phyloP scores from a whole-genome alignment of 2,113 vertebrate species.

The Nettapus auritus region DNA sequence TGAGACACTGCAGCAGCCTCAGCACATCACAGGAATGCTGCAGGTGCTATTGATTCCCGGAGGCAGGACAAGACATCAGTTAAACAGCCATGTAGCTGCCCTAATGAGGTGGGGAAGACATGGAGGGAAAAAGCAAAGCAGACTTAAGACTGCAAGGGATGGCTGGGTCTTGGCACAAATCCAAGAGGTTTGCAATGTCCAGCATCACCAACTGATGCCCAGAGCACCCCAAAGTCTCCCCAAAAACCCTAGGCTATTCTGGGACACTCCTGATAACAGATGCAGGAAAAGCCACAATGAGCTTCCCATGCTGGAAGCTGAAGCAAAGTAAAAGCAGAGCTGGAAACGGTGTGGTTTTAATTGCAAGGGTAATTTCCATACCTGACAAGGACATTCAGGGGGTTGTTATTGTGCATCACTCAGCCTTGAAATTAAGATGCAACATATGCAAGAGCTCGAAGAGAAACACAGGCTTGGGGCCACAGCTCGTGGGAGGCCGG shows the following conservation, averaged over 20 bases:
- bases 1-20: neutral
- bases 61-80: neutral
- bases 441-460: neutral
- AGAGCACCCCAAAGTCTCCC: neutral
- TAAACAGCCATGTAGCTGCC: rapidly evolving
- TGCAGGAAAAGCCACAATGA: neutral
- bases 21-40: rapidly evolving
- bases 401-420: neutral
- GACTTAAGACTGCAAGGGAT: neutral
- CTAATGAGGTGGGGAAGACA: rapidly evolving
- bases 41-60: neutral
- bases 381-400: neutral
- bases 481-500: rapidly evolving
- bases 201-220: rapidly evolving
- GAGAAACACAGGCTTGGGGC: neutral
- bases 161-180: neutral
- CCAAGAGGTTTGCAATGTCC: rapidly evolving
- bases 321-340: neutral
- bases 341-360: neutral
- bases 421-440: neutral
- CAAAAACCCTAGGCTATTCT: neutral
- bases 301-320: neutral
- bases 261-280: neutral
- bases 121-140: neutral
- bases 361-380: neutral